Base-by-base conservation (phyloP, 2,797 vertebrate species). In the Tenualosa ilisha region DNA sequence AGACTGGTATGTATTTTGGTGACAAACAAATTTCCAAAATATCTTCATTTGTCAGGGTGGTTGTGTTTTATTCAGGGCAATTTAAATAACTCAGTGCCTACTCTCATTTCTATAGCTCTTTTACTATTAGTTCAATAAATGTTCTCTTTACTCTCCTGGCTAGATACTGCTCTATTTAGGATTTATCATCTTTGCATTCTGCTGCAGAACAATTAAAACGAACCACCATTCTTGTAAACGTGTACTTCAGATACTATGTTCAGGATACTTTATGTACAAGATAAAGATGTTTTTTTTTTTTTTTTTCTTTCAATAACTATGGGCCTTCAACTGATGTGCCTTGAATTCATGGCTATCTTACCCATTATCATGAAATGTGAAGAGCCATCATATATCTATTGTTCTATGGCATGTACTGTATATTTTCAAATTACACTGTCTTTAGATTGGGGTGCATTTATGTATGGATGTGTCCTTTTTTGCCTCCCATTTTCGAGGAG, bases 1-100 rank as follows among this genome's bases (percentile, higher is more conserved):
- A 54, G 37, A 84, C 79, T 50, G 26, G 26, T 81, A 51, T 4
- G 12, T 51, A 15, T 82, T 22, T 81, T 75, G 37, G 37, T 43
- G 37, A 37, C 31, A 75, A 75, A 17, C 31, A 75, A 37, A 75
- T 75, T 75, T 40, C 12, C 68, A 40, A 75, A 37, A 43, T 75
- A 75, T 75, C 68, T 75, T 75, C 68, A 75, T 75, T 75, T 75
- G 68, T 17, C 68, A 75, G 68, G 31, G 11, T 37, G 68, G 12
- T 75, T 75, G 68, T 75, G 31, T 37, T 68, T 75, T 75, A 75
- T 75, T 75, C 68, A 40, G 13, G 7, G 0, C 37, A 11, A 15
- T 37, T 75, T 75, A 40, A 75, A 75, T 75, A 75, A 40, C 40
- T 40, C 31, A 75, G 24, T 40, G 31, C 4, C 12, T 43, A 12